Conservation (phyloP, 2,113 vertebrate genomes). For the Hoplias malabaricus region DNA sequence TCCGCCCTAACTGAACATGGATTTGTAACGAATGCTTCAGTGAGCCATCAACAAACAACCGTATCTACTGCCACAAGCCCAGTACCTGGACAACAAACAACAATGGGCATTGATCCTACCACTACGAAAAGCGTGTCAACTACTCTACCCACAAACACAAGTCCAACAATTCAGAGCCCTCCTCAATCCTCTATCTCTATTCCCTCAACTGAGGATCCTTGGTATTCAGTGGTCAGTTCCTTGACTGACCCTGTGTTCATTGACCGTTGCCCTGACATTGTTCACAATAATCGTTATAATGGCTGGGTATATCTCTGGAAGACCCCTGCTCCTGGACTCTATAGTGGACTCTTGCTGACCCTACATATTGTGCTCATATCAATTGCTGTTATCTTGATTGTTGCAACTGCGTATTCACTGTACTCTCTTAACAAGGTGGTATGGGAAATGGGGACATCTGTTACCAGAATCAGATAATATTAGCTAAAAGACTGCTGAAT, state of each 20-base stretch:
- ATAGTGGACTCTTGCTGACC: conserved; percentile 68
- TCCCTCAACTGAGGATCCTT: not conserved
- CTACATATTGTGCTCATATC: conserved; percentile 62
- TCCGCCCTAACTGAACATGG: not conserved
- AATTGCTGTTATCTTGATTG: conserved; percentile 57
- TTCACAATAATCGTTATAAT: conserved; percentile 74
- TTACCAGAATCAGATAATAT: conserved; percentile 10
- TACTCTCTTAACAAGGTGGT: conserved; percentile 55
- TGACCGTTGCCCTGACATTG: conserved; percentile 60
- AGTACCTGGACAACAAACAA: not conserved
- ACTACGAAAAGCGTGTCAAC: no score
- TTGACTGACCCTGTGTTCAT: conserved; percentile 61
- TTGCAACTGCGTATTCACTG: conserved; percentile 55
- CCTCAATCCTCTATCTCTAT: no score
- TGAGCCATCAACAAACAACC: not conserved
- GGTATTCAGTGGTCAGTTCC: not conserved
- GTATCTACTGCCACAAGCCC: not conserved
- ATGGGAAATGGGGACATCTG: conserved; percentile 16
- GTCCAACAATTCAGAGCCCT: not conserved
- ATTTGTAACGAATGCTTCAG: not conserved
- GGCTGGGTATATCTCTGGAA: conserved; percentile 84
- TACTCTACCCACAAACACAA: no score
- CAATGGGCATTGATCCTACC: not conserved
- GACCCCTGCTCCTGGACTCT: conserved; percentile 72
- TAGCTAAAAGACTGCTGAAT: not conserved